A percentile compares a stretch with the other conserved stretches of the same genome.
phyloP scores from a whole-genome alignment of 2,797 vertebrate genomes.

The Anguilla pacifica region DNA sequence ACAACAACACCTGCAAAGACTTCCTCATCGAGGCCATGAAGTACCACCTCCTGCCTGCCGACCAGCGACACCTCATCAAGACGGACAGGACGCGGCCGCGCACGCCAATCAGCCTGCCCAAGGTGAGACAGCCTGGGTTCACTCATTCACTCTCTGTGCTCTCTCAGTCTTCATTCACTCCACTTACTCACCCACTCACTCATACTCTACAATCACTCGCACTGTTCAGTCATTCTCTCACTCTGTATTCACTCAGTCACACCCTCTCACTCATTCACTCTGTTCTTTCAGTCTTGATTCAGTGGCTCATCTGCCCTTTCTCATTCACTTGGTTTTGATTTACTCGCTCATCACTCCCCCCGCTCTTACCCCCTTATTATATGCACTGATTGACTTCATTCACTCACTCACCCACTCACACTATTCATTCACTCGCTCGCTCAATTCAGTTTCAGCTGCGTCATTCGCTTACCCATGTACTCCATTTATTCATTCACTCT shows the following conservation, averaged over 20 bases:
- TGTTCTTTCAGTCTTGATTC: not conserved
- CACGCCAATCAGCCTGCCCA: conserved; percentile 92
- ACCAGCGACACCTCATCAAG: conserved; percentile 93
- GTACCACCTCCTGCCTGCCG: conserved; percentile 91
- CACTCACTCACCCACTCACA: not conserved
- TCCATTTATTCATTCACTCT: too few species aligned
- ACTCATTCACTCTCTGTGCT: not conserved
- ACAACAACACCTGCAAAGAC: conserved; percentile 97
- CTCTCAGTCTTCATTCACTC: not conserved
- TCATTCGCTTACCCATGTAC: not conserved
- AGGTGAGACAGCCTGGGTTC: conserved; percentile 68
- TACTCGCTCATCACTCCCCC: too few species aligned
- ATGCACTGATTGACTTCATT: not conserved
- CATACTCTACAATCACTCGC: not conserved
- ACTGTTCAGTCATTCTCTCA: not conserved
- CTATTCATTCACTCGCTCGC: too few species aligned
- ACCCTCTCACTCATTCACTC: not conserved
- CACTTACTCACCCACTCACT: not conserved
- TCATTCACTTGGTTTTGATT: not conserved
- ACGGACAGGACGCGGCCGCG: conserved; percentile 91
- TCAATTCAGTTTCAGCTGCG: not conserved
- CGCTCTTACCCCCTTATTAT: not conserved
- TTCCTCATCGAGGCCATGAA: conserved; percentile 98
- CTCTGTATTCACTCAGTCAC: not conserved
- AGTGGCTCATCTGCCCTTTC: not conserved